phyloP scores from a whole-genome alignment of 2,113 vertebrate species.

The Corythaeola cristata region DNA sequence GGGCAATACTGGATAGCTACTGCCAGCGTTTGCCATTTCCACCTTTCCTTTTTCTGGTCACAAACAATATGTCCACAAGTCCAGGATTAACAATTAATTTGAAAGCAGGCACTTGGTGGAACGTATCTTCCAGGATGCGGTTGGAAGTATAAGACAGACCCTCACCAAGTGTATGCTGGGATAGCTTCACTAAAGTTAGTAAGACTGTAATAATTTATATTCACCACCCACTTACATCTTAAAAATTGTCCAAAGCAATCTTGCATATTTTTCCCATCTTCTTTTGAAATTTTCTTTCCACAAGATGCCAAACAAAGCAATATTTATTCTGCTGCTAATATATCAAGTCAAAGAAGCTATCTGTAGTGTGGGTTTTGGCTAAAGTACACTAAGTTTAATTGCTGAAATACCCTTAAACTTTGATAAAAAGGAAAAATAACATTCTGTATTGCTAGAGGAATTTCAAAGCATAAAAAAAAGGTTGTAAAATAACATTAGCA shows the following conservation, averaged over 20 bases:
- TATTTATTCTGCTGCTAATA: background rate
- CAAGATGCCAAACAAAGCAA: background rate
- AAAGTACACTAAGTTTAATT: background rate
- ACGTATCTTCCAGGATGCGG: background rate
- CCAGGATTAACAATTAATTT: background rate
- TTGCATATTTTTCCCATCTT: background rate
- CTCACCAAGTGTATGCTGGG: background rate
- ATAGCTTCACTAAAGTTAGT: background rate
- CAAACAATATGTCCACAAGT: background rate
- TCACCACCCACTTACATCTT: background rate
- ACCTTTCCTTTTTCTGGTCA: background rate
- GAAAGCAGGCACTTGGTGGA: background rate
- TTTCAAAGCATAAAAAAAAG: background rate
- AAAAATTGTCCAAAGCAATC: background rate
- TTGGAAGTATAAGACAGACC: background rate
- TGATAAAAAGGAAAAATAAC: conserved; percentile 57
- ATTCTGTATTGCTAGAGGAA: conserved; percentile 38
- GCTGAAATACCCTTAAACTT: conserved; percentile 22
- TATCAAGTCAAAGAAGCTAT: background rate
- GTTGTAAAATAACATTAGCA: conserved; percentile 18
- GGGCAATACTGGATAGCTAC: background rate
- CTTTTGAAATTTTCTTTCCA: background rate
- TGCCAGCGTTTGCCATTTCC: background rate
- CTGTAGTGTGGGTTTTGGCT: background rate
- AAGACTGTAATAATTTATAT: background rate